A percentile compares a stretch with the other conserved stretches of the same genome.
Evolutionary conservation across 2,888 invertebrate species (phyloP).

Genomic region (Drosophila cognata): DNA sequence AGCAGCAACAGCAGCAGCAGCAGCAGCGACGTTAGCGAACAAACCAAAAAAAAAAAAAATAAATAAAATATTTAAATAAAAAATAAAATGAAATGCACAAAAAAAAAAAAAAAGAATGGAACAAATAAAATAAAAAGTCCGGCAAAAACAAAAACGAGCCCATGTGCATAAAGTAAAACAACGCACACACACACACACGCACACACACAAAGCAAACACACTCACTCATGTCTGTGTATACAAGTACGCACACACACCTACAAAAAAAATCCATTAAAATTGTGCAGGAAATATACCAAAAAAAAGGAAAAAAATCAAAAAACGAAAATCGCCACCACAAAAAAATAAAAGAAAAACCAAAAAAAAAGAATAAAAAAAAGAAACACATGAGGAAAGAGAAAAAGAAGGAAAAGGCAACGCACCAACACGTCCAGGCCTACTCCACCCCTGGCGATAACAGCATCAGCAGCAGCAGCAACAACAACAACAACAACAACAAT

Average conservation of each 20-base stretch:
- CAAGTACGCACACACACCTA: constrained; percentile 26
- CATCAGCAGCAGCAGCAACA: constrained; percentile 15
- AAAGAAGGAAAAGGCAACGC: constrained; percentile 48
- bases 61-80: constrained; percentile 25
- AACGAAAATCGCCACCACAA: constrained; percentile 23
- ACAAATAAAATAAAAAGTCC: constrained; percentile 20
- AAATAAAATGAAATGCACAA: constrained; percentile 25
- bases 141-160: constrained; percentile 38
- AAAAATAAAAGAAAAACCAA: constrained; percentile 25
- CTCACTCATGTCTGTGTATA: constrained; percentile 7
- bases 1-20: constrained; percentile 26
- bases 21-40: constrained; percentile 23
- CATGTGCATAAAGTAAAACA: constrained; percentile 63
- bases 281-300: constrained; percentile 68
- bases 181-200: constrained; percentile 20
- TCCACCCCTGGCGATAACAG: constrained; percentile 20
- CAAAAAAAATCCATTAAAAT: constrained; percentile 70
- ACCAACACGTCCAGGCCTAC: constrained; percentile 60
- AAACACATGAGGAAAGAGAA: not conserved
- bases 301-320: constrained; percentile 45
- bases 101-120: constrained; percentile 19
- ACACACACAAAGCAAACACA: constrained; percentile 1
- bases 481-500: constrained; percentile 13
- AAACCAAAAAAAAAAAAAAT: constrained; percentile 18
- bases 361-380: constrained; percentile 19